A percentile compares a stretch with the other conserved stretches of the same genome.
phyloP scores from a whole-genome alignment of 2,888 invertebrate species.

The Drosophila mayaguana region DNA sequence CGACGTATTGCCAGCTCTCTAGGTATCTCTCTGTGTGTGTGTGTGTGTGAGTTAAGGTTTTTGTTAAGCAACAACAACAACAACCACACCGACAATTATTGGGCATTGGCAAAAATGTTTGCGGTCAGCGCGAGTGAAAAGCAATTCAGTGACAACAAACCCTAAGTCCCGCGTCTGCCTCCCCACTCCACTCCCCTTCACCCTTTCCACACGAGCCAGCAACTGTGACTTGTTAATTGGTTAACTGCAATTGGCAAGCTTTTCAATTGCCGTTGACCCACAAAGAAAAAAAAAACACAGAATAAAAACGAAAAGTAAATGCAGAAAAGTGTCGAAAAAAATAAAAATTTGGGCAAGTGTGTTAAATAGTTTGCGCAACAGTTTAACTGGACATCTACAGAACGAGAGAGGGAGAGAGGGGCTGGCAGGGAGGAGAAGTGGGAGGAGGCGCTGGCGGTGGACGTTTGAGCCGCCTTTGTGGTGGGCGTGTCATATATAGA shows the following conservation, averaged over 20 bases:
- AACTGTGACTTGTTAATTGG: conserved; percentile 58
- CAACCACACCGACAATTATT: conserved; percentile 37
- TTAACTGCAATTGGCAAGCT: conserved; percentile 71
- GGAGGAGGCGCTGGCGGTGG: neutral
- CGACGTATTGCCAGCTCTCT: conserved; percentile 17
- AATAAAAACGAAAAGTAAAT: conserved; percentile 13
- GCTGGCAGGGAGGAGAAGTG: no score
- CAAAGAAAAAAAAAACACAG: conserved; percentile 31
- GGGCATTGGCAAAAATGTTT: conserved; percentile 38
- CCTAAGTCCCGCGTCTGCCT: neutral
- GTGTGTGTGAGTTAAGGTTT: conserved; percentile 30
- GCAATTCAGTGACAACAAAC: conserved; percentile 21
- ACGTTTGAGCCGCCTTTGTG: neutral
- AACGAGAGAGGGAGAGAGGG: neutral
- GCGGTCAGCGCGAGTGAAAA: conserved; percentile 48
- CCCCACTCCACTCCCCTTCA: neutral
- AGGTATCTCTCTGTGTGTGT: neutral
- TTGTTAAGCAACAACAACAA: conserved; percentile 21
- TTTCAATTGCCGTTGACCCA: conserved; percentile 71
- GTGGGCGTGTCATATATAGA: conserved; percentile 40
- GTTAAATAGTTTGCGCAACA: conserved; percentile 62
- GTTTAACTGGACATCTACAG: neutral
- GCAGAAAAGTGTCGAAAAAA: conserved; percentile 22
- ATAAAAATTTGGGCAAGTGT: conserved; percentile 50
- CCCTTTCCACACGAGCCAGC: neutral